phyloP scores from a whole-genome alignment of 2,113 vertebrate genomes.

The Ursus arctos region DNA sequence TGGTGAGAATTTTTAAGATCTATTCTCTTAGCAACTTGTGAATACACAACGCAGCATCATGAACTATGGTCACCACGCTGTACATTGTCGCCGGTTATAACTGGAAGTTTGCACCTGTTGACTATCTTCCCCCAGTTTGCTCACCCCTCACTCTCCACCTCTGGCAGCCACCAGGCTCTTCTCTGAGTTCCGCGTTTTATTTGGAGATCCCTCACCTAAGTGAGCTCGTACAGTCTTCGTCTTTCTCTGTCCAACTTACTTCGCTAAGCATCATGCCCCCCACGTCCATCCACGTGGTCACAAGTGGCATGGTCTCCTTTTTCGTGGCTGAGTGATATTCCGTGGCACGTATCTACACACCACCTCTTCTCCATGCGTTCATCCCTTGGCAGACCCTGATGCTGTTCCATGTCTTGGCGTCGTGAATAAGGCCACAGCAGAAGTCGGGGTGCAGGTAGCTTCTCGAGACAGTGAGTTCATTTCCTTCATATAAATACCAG shows the following conservation, averaged over 20 bases:
- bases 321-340: not conserved
- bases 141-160: not conserved
- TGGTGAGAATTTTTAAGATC: not conserved
- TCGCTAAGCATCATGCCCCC: not conserved
- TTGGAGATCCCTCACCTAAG: not conserved
- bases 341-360: accelerated
- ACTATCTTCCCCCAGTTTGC: accelerated
- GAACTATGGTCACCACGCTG: not conserved
- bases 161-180: not conserved
- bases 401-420: not conserved
- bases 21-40: not conserved
- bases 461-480: not conserved
- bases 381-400: accelerated
- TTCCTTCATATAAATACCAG: not conserved
- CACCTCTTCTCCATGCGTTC: not conserved
- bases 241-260: not conserved
- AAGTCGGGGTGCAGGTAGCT: not conserved
- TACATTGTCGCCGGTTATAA: accelerated
- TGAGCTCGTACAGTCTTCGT: not conserved
- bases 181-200: not conserved
- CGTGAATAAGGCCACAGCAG: not conserved
- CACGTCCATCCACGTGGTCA: not conserved
- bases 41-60: not conserved
- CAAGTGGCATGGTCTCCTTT: not conserved
- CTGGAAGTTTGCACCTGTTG: not conserved